These are phyloP conservation scores for Lagopus muta DNA, from an alignment of 2,113 vertebrate genomes.

Conservation along the genomic window DNA sequence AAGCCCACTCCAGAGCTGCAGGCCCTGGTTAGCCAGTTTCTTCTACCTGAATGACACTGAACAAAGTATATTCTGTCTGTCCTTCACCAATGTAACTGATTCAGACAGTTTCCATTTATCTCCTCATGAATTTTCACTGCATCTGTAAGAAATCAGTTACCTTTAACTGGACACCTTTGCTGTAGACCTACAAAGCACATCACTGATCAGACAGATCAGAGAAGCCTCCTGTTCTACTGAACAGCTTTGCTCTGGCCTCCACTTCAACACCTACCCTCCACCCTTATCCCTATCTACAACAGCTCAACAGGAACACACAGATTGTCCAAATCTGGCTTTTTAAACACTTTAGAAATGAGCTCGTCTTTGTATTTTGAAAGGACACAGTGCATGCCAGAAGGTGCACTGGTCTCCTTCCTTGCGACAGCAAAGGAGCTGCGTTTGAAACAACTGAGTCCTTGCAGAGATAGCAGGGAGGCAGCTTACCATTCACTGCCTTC, in stretches of 20 bases:
- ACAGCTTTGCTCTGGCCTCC: not conserved
- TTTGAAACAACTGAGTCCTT: not conserved
- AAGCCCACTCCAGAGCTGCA: not conserved
- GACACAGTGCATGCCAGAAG: not conserved
- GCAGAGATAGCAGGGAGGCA: not conserved
- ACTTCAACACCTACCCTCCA: not conserved
- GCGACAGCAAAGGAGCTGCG: not conserved
- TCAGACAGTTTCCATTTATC: not conserved
- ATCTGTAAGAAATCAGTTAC: not conserved
- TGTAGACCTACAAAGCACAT: not conserved
- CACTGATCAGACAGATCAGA: not conserved
- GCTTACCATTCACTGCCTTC: constrained; percentile 90
- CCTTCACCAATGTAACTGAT: not conserved
- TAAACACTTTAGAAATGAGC: not conserved
- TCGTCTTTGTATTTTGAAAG: not conserved
- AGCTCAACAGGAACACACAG: not conserved
- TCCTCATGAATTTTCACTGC: not conserved
- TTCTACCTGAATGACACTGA: not conserved
- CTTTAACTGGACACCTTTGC: not conserved
- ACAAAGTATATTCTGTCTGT: not conserved
- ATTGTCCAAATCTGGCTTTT: not conserved
- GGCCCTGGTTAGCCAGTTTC: not conserved
- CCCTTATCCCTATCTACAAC: not conserved
- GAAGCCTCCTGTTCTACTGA: not conserved
- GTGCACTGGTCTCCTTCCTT: not conserved